These are phyloP conservation scores for Ormyrus nitidulus DNA, from an alignment of 2,888 invertebrate genomes.

Conservation along the genomic window DNA sequence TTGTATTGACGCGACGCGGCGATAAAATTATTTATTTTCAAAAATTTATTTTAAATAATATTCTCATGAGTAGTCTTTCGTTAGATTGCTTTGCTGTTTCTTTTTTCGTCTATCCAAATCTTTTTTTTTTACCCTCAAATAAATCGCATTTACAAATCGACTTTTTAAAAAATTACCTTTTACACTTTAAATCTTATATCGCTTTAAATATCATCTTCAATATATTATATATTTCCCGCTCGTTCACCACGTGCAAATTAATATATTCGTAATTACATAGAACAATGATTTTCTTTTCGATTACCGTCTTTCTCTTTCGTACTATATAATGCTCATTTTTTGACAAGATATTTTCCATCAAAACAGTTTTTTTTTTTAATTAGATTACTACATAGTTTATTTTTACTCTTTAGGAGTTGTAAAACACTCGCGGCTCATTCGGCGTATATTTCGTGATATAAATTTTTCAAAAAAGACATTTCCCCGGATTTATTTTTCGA, in stretches of 20 bases:
- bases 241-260: conserved; percentile 65
- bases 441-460: conserved; percentile 44
- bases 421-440: conserved; percentile 39
- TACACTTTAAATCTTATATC: conserved; percentile 48
- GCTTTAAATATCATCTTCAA: conserved; percentile 65
- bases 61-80: conserved; percentile 62
- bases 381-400: conserved; percentile 38
- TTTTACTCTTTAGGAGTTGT: conserved; percentile 35
- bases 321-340: conserved; percentile 39
- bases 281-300: conserved; percentile 36
- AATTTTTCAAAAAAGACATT: conserved; percentile 31
- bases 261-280: conserved; percentile 68
- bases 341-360: conserved; percentile 41
- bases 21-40: conserved; percentile 57
- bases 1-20: conserved; percentile 57
- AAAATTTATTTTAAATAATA: conserved; percentile 49
- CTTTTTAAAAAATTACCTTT: conserved; percentile 51
- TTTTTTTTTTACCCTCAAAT: conserved; percentile 53
- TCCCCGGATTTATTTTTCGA: conserved; percentile 3
- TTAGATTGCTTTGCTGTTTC: conserved; percentile 65
- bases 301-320: conserved; percentile 26
- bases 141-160: conserved; percentile 55
- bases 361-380: conserved; percentile 41
- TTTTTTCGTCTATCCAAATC: conserved; percentile 55
- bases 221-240: conserved; percentile 69